Evolutionary conservation across 2,113 vertebrate genomes (phyloP).

Genomic region (Solea senegalensis): DNA sequence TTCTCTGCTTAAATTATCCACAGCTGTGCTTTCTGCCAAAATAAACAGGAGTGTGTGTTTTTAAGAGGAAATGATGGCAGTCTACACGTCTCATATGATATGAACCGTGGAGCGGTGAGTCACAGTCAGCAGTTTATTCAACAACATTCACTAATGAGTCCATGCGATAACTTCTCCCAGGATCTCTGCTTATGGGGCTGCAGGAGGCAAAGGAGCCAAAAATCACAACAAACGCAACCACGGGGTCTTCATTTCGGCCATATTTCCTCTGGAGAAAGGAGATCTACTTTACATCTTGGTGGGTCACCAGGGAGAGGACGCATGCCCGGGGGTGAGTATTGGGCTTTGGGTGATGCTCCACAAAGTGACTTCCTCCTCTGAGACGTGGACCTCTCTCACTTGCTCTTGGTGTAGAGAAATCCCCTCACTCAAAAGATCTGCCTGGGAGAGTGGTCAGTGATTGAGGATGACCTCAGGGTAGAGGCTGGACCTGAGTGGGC

Average conservation of each 20-base stretch:
- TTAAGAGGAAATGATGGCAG: background rate
- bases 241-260: slow-evolving; percentile 88
- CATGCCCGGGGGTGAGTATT: slow-evolving; percentile 87
- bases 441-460: slow-evolving; percentile 86
- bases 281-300: slow-evolving; percentile 88
- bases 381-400: slow-evolving; percentile 15
- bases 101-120: background rate
- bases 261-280: slow-evolving; percentile 86
- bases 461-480: slow-evolving; percentile 82
- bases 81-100: background rate
- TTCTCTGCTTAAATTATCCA: background rate
- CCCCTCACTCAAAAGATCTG: slow-evolving; percentile 85
- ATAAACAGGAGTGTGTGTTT: background rate
- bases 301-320: slow-evolving; percentile 92
- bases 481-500: slow-evolving; percentile 80
- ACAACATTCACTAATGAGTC: slow-evolving; percentile 18
- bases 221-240: slow-evolving; percentile 90
- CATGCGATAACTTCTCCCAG: slow-evolving; percentile 64
- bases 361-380: background rate
- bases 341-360: no score
- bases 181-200: slow-evolving; percentile 91
- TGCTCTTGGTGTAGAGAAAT: slow-evolving; percentile 77
- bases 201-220: slow-evolving; percentile 89
- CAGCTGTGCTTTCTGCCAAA: background rate
- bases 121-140: slow-evolving; percentile 19